Evolutionary conservation across 1,140 invertebrate genomes (phyloP), one percentile per base, ranked within the genome.

Genomic region (Macrocentrus cingulum): DNA sequence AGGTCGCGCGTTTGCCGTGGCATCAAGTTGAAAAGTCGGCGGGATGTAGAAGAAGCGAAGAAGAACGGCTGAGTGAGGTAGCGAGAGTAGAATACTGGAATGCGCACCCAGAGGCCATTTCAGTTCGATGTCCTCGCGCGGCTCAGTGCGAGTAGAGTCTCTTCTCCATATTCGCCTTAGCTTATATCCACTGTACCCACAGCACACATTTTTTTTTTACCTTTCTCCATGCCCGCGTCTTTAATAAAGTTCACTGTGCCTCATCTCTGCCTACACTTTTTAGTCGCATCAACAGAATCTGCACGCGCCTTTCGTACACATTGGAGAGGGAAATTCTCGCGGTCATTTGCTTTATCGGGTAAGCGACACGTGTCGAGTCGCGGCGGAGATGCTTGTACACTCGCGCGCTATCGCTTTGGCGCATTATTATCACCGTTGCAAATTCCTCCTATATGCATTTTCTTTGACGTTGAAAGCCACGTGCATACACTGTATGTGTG

Each of bases 111-210:
- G 66, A 75, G 72, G 67, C 79, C 71, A 74, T 82, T 69, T 70
- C 83, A 72, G 57, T 77, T 64, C 70, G 83, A 62, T 85, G 84
- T 73, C 73, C 73, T 74, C 73, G n/a, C n/a, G n/a, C n/a, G 64
- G 37, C 49, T 51, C 41, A 25, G 66, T 60, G 65, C 66, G 62
- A 59, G 3, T 69, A 64, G 69, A 61, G 45, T 25, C 41, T 50
- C 32, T 50, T 50, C 37, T 32, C 25, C 45, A 16, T 20, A 16
- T 15, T 48, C 25, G n/a, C 13, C 32, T 6, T 29, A 45, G 39
- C 32, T n/a, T n/a, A n/a, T n/a, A n/a, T n/a, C n/a, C n/a, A n/a
- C n/a, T n/a, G n/a, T n/a, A n/a, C 32, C 8, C 19, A 16, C 19
- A 13, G 23, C n/a, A 22, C 6, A 8, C 20, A 20, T 48, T n/a